Evolutionary conservation across 2,113 vertebrate genomes (phyloP).

Genomic region (Rhea americana): DNA sequence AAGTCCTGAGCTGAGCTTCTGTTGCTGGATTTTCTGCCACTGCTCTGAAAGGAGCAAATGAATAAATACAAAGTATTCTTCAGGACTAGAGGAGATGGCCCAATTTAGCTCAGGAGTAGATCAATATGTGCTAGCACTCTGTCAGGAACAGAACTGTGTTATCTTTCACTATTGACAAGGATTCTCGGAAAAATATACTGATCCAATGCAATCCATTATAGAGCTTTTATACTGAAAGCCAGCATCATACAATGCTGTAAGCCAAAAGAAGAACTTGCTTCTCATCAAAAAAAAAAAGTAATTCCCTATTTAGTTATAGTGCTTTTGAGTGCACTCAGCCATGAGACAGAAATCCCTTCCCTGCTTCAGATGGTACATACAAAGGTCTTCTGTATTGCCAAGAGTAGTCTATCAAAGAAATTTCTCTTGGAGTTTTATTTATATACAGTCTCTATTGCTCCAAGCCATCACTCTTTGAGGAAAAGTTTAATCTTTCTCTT

Average conservation of each 20-base stretch:
- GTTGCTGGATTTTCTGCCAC: background rate
- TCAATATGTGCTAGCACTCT: background rate
- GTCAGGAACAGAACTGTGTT: background rate
- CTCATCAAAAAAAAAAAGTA: background rate
- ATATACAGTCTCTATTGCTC: constrained; percentile 13
- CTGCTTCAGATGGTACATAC: constrained; percentile 5
- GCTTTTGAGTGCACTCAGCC: constrained; percentile 12
- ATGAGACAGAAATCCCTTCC: constrained; percentile 23
- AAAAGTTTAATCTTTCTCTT: constrained; percentile 5
- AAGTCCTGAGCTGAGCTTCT: background rate
- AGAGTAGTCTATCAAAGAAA: background rate
- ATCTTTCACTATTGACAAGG: background rate
- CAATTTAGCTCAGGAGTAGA: background rate
- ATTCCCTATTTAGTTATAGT: background rate
- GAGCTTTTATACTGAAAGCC: background rate
- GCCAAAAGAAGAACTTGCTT: background rate
- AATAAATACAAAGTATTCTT: background rate
- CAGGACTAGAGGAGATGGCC: background rate
- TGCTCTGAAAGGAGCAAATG: background rate
- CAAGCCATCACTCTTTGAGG: constrained; percentile 12
- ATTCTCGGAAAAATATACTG: background rate
- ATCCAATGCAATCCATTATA: background rate
- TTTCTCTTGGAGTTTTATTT: constrained; percentile 35
- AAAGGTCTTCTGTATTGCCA: constrained; percentile 29
- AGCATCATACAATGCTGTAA: background rate